Conservation (phyloP, 1,140 invertebrate genomes). For the Varroa destructor region DNA sequence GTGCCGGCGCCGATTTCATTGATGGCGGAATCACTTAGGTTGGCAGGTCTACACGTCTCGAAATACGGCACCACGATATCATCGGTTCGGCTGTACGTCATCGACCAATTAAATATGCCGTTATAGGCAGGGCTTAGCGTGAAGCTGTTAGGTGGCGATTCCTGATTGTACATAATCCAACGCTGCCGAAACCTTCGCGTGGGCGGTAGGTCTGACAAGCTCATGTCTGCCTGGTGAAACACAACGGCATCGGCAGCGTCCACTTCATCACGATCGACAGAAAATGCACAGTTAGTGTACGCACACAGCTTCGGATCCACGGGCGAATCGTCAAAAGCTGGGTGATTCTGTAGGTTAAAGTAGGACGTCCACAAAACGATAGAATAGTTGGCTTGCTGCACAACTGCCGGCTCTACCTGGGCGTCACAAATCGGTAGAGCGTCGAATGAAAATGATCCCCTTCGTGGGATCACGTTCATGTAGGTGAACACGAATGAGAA, state of each 20-base stretch:
- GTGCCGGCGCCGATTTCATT: not conserved
- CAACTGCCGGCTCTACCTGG: not conserved
- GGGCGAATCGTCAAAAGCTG: not conserved
- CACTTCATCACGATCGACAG: constrained; percentile 31
- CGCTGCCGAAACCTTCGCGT: constrained; percentile 42
- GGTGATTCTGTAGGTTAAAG: constrained; percentile 4
- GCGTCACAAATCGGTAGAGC: constrained; percentile 1
- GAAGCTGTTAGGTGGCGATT: constrained; percentile 42
- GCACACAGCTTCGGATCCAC: constrained; percentile 23
- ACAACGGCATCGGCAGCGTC: constrained; percentile 32
- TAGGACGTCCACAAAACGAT: constrained; percentile 21
- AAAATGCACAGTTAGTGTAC: constrained; percentile 31
- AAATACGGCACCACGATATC: not conserved
- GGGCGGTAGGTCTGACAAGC: constrained; percentile 37
- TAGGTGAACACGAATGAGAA: not conserved
- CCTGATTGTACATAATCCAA: constrained; percentile 51
- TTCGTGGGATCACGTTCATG: not conserved
- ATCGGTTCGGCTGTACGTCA: constrained; percentile 42
- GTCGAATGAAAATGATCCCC: not conserved
- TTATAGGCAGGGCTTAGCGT: constrained; percentile 28
- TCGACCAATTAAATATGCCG: constrained; percentile 43
- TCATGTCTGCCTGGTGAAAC: constrained; percentile 35
- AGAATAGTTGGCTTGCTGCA: not conserved
- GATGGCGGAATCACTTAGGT: not conserved
- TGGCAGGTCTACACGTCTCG: constrained; percentile 6